A percentile compares a stretch with the other conserved stretches of the same genome.
Conservation (phyloP, 2,888 invertebrate species). For the Phania funesta region DNA sequence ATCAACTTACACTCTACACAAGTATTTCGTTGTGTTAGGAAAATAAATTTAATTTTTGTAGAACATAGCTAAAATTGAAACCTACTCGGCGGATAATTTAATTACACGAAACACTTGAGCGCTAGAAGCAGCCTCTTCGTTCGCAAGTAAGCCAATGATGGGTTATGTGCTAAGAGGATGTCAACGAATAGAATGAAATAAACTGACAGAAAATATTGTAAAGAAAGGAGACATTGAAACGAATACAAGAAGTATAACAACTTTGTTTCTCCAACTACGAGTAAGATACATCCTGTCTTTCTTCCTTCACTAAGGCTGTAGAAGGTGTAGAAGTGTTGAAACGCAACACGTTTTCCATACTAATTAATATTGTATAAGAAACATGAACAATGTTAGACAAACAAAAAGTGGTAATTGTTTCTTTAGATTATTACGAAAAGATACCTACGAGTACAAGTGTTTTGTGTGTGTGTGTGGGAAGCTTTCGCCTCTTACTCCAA, state of each 20-base stretch:
- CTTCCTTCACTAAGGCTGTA: neutral
- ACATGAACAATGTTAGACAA: constrained; percentile 28
- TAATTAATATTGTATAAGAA: constrained; percentile 60
- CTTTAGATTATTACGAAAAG: constrained; percentile 21
- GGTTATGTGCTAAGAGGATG: constrained; percentile 36
- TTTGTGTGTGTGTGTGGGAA: constrained; percentile 1
- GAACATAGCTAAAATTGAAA: constrained; percentile 59
- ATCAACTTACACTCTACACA: constrained; percentile 3
- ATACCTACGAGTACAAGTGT: constrained; percentile 5
- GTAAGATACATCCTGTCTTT: constrained; percentile 15
- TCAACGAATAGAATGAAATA: constrained; percentile 22
- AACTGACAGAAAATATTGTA: neutral
- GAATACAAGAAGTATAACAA: constrained; percentile 21
- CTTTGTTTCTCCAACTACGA: neutral
- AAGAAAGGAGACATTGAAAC: constrained; percentile 39
- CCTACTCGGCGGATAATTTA: constrained; percentile 64
- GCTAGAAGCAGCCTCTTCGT: constrained; percentile 52
- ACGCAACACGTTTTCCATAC: constrained; percentile 66
- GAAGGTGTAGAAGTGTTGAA: constrained; percentile 58
- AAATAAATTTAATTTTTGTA: constrained; percentile 61
- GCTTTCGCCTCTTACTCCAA: constrained; percentile 6
- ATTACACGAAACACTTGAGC: constrained; percentile 66
- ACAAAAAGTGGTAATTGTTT: constrained; percentile 24
- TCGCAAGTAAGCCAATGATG: constrained; percentile 60
- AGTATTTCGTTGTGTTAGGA: constrained; percentile 22